These are phyloP conservation scores for Mesodorylaimus sp. DNA, from an alignment of 2,888 invertebrate genomes.

Conservation along the genomic window DNA sequence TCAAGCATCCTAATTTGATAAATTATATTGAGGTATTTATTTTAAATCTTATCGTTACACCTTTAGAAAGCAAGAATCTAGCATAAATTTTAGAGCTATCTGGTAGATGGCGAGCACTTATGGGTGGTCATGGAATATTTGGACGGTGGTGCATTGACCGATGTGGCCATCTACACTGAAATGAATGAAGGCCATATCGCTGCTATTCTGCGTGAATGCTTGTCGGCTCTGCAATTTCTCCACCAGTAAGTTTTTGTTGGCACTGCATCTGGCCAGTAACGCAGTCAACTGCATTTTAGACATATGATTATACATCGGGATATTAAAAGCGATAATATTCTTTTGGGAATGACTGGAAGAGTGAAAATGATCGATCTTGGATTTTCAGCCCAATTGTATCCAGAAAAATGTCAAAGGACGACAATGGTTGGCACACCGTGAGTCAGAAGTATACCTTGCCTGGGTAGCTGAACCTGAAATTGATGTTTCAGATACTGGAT, in stretches of 20 bases:
- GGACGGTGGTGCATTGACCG: constrained; percentile 82
- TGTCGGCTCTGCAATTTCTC: constrained; percentile 70
- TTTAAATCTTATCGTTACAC: too few relatives aligned
- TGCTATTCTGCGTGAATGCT: constrained; percentile 66
- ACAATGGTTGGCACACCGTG: constrained; percentile 95
- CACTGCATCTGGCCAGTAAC: too few relatives aligned
- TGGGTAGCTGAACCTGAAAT: too few relatives aligned
- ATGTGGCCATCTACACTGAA: constrained; percentile 87
- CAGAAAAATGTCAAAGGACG: constrained; percentile 69
- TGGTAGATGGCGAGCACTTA: constrained; percentile 50
- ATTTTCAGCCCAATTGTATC: constrained; percentile 86
- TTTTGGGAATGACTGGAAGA: constrained; percentile 54
- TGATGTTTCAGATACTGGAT: too few relatives aligned
- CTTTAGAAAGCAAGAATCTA: too few relatives aligned
- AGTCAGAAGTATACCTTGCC: too few relatives aligned
- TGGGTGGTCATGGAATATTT: constrained; percentile 94
- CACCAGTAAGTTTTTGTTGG: too few relatives aligned
- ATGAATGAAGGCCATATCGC: constrained; percentile 94
- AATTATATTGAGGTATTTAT: constrained; percentile 63
- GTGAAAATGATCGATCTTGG: constrained; percentile 61
- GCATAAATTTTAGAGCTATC: constrained; percentile 22
- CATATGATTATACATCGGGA: constrained; percentile 75
- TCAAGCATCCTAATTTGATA: constrained; percentile 79
- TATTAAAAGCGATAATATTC: constrained; percentile 89
- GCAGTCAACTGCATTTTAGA: constrained; percentile 14